These are phyloP conservation scores for Plestiodon gilberti DNA, from an alignment of 2,113 vertebrate species.

Conservation along the genomic window DNA sequence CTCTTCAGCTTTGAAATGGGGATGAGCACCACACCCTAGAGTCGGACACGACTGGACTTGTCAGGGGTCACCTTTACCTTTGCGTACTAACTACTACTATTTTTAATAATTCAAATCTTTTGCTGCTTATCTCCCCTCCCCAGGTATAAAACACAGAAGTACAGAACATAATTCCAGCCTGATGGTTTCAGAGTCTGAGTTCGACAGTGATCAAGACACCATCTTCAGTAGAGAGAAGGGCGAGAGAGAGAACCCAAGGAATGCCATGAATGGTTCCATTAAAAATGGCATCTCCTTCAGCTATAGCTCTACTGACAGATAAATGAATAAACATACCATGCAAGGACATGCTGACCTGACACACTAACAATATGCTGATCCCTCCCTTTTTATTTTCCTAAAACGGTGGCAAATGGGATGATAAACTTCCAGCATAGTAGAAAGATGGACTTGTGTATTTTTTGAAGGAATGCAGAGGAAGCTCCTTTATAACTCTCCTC, in stretches of 20 bases:
- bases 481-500: neutral
- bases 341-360: neutral
- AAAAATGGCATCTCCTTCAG: slow-evolving; percentile 82
- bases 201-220: slow-evolving; percentile 91
- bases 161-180: slow-evolving; percentile 92
- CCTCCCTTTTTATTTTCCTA: slow-evolving; percentile 39
- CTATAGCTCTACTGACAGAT: slow-evolving; percentile 79
- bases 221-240: slow-evolving; percentile 84
- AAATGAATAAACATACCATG: slow-evolving; percentile 40
- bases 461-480: slow-evolving; percentile 1
- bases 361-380: slow-evolving; percentile 13
- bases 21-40: too few species aligned
- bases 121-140: neutral
- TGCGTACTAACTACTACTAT: too few species aligned
- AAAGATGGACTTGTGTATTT: slow-evolving; percentile 6
- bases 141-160: slow-evolving; percentile 91
- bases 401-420: slow-evolving; percentile 29
- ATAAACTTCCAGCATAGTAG: slow-evolving; percentile 19
- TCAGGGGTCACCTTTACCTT: too few species aligned
- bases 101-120: neutral
- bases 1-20: too few species aligned
- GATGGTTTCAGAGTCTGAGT: slow-evolving; percentile 93
- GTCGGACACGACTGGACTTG: too few species aligned
- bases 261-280: slow-evolving; percentile 68
- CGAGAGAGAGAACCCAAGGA: slow-evolving; percentile 74